Base-by-base conservation (phyloP, 2,888 invertebrate species). In the Aethes cnicana region DNA sequence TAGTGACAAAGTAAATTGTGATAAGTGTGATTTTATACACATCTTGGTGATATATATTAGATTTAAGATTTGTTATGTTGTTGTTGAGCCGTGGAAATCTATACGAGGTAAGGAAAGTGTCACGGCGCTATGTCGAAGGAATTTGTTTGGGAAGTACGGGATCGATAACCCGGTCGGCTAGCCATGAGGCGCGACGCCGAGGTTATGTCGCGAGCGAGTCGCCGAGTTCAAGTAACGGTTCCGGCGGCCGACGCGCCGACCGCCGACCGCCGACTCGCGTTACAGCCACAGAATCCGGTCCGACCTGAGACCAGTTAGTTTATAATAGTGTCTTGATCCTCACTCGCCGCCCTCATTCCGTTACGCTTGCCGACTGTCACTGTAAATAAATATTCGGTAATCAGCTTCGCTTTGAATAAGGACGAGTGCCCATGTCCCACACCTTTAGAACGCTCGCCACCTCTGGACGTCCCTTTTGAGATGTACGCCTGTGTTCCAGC, bases 401-500 rank as follows among this genome's bases (percentile, higher is more conserved):
- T 81, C 78, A 81, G 85, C 82, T 83, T 84, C 73, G 87, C 86
- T 86, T 66, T 61, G 65, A 73, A 57, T 61, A 68, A 72, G 63
- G 67, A 74, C 67, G 74, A 78, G 72, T 77, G 78, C 78, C 81
- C 78, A 75, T 71, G 61, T 67, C 84, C 87, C 64, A 59, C 58
- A 84, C 85, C 88, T 83, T 77, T 88, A 88, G 87, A 71, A 70
- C 74, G 87, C 86, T 88, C 85, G 77, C 75, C 67, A 83, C 87
- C 87, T 85, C 66, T 77, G 78, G 81, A 84, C 75, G 72, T 77
- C 79, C 87, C 87, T 86, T 82, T 82, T 87, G 88, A 87, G 86
- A 87, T 81, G 82, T 87, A 81, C 86, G 82, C 88, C 87, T 89
- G 82, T 90, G 89, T 88, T 90, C 89, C 90, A 90, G 90, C 90